These are phyloP conservation scores for Discoglossus pictus DNA, from an alignment of 2,797 vertebrate genomes.

Conservation along the genomic window DNA sequence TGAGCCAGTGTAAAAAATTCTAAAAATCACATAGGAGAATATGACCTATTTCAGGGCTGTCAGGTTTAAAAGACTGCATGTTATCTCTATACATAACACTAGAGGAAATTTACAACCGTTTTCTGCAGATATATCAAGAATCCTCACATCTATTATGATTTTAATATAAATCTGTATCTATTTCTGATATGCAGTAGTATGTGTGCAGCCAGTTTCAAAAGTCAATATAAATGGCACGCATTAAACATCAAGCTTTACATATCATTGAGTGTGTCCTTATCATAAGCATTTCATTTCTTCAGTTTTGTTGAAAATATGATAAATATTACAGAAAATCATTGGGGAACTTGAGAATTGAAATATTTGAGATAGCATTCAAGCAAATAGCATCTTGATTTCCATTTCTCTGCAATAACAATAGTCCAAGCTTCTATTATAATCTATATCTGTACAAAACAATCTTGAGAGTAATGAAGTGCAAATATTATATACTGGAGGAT, in stretches of 20 bases:
- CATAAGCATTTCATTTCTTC: not conserved
- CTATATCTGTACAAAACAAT: not conserved
- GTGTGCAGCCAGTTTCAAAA: conserved; percentile 19
- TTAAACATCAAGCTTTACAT: not conserved
- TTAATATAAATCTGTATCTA: conserved; percentile 21
- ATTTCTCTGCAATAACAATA: not conserved
- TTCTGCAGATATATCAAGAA: conserved; percentile 11
- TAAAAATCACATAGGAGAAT: too few relatives aligned
- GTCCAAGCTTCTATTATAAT: not conserved
- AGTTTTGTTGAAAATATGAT: not conserved
- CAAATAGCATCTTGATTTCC: conserved; percentile 1
- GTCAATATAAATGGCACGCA: not conserved
- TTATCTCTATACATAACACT: conserved; percentile 20
- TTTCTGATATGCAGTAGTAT: conserved; percentile 26
- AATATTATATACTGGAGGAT: too few relatives aligned
- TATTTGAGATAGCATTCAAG: not conserved
- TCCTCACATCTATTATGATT: conserved; percentile 17
- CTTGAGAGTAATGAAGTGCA: not conserved
- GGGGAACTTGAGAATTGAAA: not conserved
- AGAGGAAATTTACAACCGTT: conserved; percentile 13
- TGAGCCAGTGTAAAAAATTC: too few relatives aligned
- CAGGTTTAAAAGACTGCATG: conserved; percentile 4
- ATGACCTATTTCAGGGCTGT: not conserved
- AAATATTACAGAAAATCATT: not conserved
- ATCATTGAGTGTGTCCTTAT: not conserved